Base-by-base conservation (phyloP, 2,797 vertebrate species). In the Lycodopsis pacificus region DNA sequence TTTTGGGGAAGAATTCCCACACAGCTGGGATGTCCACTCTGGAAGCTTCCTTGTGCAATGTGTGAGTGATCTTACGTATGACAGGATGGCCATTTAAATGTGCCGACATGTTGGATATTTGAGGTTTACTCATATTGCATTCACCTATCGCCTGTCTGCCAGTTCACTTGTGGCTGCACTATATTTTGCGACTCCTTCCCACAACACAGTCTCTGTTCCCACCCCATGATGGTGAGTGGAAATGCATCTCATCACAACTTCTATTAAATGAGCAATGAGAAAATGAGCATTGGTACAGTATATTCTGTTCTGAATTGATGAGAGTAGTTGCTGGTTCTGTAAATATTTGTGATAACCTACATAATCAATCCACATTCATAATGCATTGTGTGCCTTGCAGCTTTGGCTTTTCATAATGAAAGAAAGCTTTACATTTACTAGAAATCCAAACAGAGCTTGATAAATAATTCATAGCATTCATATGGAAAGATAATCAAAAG, bases 391-490 rank as follows among this genome's bases (percentile, higher is more conserved):
- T 68, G 48, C 40, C 10, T 63, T 34, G 11, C 38, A 59, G 65
- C 40, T 51, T 67, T 61, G 40, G 40, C 25, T 63, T 69, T 63
- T 71, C 32, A 76, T 71, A 42, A 79, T 68, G 25, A 48, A 83
- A 71, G 19, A 66, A 73, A 64, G 34, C 58, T 65, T 48, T 32
- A 65, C 7, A 0, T 46, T 68, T 64, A 38, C 36, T n/a, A 12
- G 20, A 62, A 62, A 51, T 20, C 48, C 20, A 48, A 38, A 80
- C 5, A 77, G 12, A 82, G 32, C 40, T 12, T 65, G 14, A 56
- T 84, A 72, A 84, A 85, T 80, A 57, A 84, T 88, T 81, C 56
- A 88, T 32, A 14, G 30, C n/a, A 66, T 76, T 82, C 42, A 79
- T 76, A 65, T 77, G 0, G 65, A 75, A 81, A 79, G 56, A 76